Evolutionary conservation across 1,140 invertebrate genomes (phyloP).

Genomic region (Drosophila pachea): DNA sequence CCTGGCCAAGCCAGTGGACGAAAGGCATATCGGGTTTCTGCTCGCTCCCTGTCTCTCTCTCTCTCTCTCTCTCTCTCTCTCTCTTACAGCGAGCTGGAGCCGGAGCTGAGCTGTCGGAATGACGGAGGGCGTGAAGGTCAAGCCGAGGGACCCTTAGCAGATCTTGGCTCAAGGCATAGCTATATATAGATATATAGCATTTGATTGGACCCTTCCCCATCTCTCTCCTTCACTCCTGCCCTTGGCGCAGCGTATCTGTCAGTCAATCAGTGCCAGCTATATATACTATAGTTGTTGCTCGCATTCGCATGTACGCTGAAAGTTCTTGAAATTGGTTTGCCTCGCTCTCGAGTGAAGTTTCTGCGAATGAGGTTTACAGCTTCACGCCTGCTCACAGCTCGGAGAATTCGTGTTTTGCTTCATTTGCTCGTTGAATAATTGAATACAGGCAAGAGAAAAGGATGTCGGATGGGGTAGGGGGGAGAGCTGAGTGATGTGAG

Average conservation of each 20-base stretch:
- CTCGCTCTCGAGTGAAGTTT: constrained; percentile 34
- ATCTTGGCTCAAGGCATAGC: too few relatives aligned
- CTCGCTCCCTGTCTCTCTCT: too few relatives aligned
- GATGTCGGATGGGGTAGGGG: not conserved
- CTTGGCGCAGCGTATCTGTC: not conserved
- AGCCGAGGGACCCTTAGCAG: too few relatives aligned
- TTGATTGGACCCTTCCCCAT: too few relatives aligned
- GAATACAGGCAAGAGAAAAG: constrained; percentile 27
- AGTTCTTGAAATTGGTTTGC: constrained; percentile 35
- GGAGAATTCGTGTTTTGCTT: constrained; percentile 41
- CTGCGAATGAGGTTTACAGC: constrained; percentile 58
- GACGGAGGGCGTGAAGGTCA: too few relatives aligned
- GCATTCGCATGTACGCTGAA: constrained; percentile 16
- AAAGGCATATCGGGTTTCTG: not conserved
- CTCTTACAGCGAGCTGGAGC: too few relatives aligned
- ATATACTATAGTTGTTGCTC: constrained; percentile 14
- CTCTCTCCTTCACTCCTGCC: too few relatives aligned
- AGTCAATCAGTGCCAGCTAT: not conserved
- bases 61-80: too few relatives aligned
- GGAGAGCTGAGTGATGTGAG: constrained; percentile 1
- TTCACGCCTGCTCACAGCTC: constrained; percentile 50
- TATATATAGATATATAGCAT: too few relatives aligned
- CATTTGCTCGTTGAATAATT: constrained; percentile 66
- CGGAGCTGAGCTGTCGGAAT: too few relatives aligned
- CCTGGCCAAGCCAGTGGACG: not conserved